These are phyloP conservation scores for Drosophila quinaria DNA, from an alignment of 2,888 invertebrate species.

Conservation along the genomic window DNA sequence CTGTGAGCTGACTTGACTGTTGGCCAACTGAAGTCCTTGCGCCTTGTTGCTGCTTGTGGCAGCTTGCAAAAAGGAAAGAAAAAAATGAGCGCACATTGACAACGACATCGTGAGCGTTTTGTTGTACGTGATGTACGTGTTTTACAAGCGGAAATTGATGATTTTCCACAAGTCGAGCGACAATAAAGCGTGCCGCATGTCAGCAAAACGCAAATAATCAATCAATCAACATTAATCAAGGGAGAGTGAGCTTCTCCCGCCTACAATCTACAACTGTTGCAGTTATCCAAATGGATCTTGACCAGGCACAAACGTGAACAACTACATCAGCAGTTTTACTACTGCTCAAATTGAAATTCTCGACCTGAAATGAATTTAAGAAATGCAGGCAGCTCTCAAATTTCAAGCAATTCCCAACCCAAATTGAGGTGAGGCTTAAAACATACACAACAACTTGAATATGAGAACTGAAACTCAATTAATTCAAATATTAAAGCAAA, in stretches of 20 bases:
- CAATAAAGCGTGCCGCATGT: conserved; percentile 78
- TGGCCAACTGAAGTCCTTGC: conserved; percentile 28
- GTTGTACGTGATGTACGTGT: conserved; percentile 71
- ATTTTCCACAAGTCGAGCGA: conserved; percentile 73
- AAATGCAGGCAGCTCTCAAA: background rate
- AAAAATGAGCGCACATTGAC: conserved; percentile 63
- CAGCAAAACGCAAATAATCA: conserved; percentile 82
- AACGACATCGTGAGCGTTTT: conserved; percentile 50
- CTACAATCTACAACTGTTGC: conserved; percentile 66
- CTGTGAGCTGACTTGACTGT: conserved; percentile 10
- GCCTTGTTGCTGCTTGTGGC: conserved; percentile 29
- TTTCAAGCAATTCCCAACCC: background rate
- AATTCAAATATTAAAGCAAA: too few relatives aligned
- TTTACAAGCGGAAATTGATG: conserved; percentile 81
- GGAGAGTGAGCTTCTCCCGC: conserved; percentile 33
- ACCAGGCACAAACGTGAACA: conserved; percentile 15
- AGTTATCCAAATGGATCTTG: conserved; percentile 9
- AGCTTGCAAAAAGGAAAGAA: conserved; percentile 39
- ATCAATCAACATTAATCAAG: conserved; percentile 83
- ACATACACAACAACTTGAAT: too few relatives aligned
- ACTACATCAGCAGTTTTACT: conserved; percentile 36
- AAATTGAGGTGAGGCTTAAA: background rate
- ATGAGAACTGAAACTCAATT: too few relatives aligned
- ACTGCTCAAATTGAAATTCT: conserved; percentile 31
- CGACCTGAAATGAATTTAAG: conserved; percentile 22